Evolutionary conservation across 2,113 vertebrate species (phyloP), one percentile per base, ranked within the genome.

Genomic region (Mustelus asterias): DNA sequence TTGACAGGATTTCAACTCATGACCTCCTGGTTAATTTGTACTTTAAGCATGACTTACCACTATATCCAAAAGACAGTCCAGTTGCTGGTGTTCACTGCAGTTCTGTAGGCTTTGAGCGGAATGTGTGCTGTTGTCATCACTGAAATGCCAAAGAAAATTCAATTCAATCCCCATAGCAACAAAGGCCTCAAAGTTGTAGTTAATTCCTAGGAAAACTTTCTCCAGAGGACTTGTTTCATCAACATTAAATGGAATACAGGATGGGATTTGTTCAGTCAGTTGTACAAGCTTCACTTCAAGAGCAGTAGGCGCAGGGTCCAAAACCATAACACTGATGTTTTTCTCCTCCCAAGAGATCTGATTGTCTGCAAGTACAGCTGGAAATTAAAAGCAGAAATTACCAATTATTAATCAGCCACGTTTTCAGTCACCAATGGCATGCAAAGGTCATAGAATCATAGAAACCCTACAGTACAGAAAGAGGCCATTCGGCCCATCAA

Each of bases 281-380:
- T 96, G 96, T 69, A 96, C 88, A 96, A 96, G 65, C 72, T 95
- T 96, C 92, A 97, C 93, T 93, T 96, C 96, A 89, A 96, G 95
- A 13, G 67, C 83, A 29, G 92, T 95, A 24, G 93, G 95, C 69
- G 86, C 93, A 29, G 96, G 96, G 48, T 85, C 86, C 63, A 95
- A 69, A 80, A 96, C 95, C 86, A 80, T 96, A 26, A 96, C 65
- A 37, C 65, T n/a, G 54, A 96, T 69, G 54, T 63, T 96, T 65
- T 86, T 95, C 76, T 72, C 95, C 60, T 96, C 86, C 48, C 60
- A 22, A 48, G 96, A 96, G 37, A 96, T 48, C 22, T 78, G 92
- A 96, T 96, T 96, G 18, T 18, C 96, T 80, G 96, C 70, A 37
- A 54, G 94, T 86, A 96, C 95, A 58, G 96, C 96, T 97, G 94